These are phyloP conservation scores for Tapirus terrestris DNA, from an alignment of 2,113 vertebrate species.

Conservation along the genomic window DNA sequence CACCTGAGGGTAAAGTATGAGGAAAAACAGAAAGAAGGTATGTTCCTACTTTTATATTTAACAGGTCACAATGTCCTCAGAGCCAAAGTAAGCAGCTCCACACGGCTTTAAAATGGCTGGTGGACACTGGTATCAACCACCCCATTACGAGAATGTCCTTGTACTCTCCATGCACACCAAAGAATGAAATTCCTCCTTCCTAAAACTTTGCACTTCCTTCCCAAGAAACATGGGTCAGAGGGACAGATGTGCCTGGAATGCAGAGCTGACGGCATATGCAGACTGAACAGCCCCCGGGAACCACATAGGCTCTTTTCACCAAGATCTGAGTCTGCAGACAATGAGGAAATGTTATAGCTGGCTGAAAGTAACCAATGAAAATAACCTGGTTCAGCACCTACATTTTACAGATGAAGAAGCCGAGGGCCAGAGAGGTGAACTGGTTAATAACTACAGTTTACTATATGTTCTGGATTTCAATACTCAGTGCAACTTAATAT, in stretches of 20 bases:
- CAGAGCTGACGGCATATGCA: neutral
- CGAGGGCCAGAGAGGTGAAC: neutral
- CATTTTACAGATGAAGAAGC: neutral
- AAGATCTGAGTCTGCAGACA: neutral
- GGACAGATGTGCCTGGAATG: neutral
- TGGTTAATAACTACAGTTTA: neutral
- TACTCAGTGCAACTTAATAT: neutral
- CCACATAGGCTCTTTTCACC: neutral
- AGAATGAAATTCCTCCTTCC: neutral
- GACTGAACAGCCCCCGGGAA: neutral
- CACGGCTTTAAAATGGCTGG: neutral
- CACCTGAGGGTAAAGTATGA: neutral
- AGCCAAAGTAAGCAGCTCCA: neutral
- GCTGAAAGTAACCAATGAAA: neutral
- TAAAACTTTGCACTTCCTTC: neutral
- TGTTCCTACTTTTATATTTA: neutral
- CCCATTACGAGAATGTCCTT: neutral
- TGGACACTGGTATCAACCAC: neutral
- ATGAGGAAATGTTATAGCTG: neutral
- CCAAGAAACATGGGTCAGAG: neutral
- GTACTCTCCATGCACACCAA: accelerated
- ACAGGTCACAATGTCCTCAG: neutral
- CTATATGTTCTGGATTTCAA: neutral
- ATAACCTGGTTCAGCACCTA: neutral
- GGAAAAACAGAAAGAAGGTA: neutral